phyloP scores from a whole-genome alignment of 2,888 invertebrate species.

The Microplitis deprimator region DNA sequence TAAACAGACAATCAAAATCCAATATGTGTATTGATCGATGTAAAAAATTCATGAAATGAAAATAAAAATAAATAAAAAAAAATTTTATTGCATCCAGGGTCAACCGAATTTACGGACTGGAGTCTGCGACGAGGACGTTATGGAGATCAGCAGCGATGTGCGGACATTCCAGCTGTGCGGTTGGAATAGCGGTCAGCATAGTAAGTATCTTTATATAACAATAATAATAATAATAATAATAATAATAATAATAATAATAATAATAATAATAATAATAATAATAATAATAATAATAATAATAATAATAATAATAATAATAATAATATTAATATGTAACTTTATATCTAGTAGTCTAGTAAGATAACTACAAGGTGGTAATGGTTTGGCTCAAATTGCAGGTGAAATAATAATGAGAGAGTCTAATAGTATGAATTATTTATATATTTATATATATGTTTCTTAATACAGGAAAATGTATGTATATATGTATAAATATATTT shows the following conservation, averaged over 20 bases:
- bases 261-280: neutral
- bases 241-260: too few species aligned
- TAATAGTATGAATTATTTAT: neutral
- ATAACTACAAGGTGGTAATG: neutral
- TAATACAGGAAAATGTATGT: too few species aligned
- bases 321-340: neutral
- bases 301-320: neutral
- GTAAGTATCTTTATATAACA: slow-evolving; percentile 72
- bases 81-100: slow-evolving; percentile 74
- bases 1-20: neutral
- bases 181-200: slow-evolving; percentile 87
- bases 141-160: slow-evolving; percentile 64
- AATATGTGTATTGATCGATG: neutral
- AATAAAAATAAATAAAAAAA: neutral
- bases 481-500: too few species aligned
- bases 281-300: neutral
- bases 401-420: neutral
- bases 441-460: too few species aligned
- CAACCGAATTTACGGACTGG: slow-evolving; percentile 87
- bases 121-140: slow-evolving; percentile 83
- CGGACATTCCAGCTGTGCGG: slow-evolving; percentile 80
- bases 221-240: neutral
- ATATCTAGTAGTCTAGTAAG: neutral
- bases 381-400: neutral
- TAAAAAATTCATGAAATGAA: neutral